A percentile compares a stretch with the other conserved stretches of the same genome.
phyloP scores from a whole-genome alignment of 2,888 invertebrate genomes.

The Heliconius cydno region DNA sequence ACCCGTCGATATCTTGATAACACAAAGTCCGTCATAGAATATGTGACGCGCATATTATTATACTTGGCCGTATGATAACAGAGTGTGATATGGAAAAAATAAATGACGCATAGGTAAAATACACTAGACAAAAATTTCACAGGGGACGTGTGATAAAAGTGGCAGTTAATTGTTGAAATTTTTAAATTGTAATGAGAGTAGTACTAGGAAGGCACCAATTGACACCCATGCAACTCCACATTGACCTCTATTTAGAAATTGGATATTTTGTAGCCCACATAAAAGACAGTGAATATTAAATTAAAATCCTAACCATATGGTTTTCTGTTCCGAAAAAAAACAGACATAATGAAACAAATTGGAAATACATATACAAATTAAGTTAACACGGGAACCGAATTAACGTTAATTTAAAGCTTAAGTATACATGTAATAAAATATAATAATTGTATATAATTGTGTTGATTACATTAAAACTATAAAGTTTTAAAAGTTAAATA shows the following conservation, averaged over 20 bases:
- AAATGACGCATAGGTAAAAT: not conserved
- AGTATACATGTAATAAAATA: not conserved
- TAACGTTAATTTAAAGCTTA: not conserved
- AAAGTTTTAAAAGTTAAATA: not conserved
- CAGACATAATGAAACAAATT: not conserved
- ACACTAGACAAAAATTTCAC: not conserved
- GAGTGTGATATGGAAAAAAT: constrained; percentile 4
- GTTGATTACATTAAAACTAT: not conserved
- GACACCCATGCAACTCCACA: constrained; percentile 32
- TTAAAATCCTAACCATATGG: not conserved
- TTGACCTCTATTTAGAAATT: constrained; percentile 24
- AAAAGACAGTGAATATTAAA: not conserved
- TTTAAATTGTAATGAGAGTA: constrained; percentile 27
- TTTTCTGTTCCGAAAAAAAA: not conserved
- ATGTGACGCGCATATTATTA: not conserved
- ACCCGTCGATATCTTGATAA: constrained; percentile 1
- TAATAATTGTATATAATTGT: not conserved
- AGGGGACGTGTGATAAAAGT: constrained; percentile 28
- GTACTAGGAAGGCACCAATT: constrained; percentile 36
- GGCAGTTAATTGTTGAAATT: constrained; percentile 37
- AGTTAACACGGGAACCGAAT: not conserved
- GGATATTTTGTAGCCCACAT: not conserved
- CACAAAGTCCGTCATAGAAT: not conserved
- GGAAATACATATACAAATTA: too few species aligned
- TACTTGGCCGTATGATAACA: not conserved